These are phyloP conservation scores for Actinernus sp. DNA, from an alignment of 92 coral and sea anemone genomes.

Conservation along the genomic window DNA sequence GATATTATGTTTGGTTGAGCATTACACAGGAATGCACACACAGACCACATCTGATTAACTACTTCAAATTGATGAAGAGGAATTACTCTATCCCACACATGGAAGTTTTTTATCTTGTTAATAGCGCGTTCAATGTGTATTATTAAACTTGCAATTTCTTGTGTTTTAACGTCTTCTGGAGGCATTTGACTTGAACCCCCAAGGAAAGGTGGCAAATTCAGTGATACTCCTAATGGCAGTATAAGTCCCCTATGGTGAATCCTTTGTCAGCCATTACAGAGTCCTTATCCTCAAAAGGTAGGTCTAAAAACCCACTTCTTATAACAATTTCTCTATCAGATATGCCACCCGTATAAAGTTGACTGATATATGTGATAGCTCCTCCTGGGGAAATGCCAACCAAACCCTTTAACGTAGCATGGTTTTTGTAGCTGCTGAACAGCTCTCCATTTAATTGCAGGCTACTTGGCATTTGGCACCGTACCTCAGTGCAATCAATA, in stretches of 20 bases:
- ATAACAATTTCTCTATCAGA: conserved; percentile 51
- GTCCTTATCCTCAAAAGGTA: conserved; percentile 28
- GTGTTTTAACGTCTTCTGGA: conserved; percentile 41
- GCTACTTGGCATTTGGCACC: conserved; percentile 72
- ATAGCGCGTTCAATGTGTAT: conserved; percentile 51
- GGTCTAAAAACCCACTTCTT: conserved; percentile 40
- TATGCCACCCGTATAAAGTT: conserved; percentile 35
- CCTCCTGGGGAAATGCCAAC: conserved; percentile 61
- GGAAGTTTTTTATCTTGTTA: conserved; percentile 39
- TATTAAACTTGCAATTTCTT: conserved; percentile 29
- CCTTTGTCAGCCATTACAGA: conserved; percentile 61
- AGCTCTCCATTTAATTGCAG: conserved; percentile 58
- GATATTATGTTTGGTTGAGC: conserved; percentile 27
- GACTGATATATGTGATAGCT: conserved; percentile 7
- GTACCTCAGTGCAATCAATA: conserved; percentile 57
- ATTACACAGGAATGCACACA: conserved; percentile 49
- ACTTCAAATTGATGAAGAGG: conserved; percentile 24
- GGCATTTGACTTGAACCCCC: conserved; percentile 25
- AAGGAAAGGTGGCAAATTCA: conserved; percentile 45
- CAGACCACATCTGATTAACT: conserved; percentile 53
- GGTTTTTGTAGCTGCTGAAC: conserved; percentile 63
- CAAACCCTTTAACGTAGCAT: conserved; percentile 57
- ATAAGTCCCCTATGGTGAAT: conserved; percentile 32
- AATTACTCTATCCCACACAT: conserved; percentile 32
- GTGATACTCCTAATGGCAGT: conserved; percentile 44